A percentile compares a stretch with the other conserved stretches of the same genome.
Conservation (phyloP, 30 jellyfish, hydroid and myxozoan species). For the Pelagia noctiluca region DNA sequence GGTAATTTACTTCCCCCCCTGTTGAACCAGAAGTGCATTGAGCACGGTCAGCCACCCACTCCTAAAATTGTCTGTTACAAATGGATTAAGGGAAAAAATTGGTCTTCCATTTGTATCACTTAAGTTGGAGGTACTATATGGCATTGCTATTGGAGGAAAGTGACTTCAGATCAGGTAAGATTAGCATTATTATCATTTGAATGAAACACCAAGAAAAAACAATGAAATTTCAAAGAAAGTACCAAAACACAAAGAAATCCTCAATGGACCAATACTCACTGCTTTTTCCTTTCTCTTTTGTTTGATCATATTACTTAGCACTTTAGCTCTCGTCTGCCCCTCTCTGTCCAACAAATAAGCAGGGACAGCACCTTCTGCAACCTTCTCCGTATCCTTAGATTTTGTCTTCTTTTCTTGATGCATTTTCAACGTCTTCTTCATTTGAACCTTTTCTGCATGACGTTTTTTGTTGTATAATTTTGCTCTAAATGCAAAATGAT, state of each 20-base stretch:
- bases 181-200: too few relatives aligned
- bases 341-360: slow-evolving; percentile 98
- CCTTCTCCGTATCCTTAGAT: slow-evolving; percentile 80
- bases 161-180: too few relatives aligned
- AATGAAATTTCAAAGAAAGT: too few relatives aligned
- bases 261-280: slow-evolving; percentile 76
- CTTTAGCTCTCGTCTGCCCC: slow-evolving; percentile 98
- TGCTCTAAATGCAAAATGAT: slow-evolving; percentile 64
- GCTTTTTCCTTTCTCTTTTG: slow-evolving; percentile 99
- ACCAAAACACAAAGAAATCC: background rate
- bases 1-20: too few relatives aligned
- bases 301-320: slow-evolving; percentile 93
- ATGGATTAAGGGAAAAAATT: too few relatives aligned
- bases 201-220: too few relatives aligned
- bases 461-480: slow-evolving; percentile 95
- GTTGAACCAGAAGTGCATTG: too few relatives aligned
- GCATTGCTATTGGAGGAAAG: too few relatives aligned
- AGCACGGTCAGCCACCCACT: too few relatives aligned
- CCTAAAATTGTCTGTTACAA: too few relatives aligned
- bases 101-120: too few relatives aligned
- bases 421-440: slow-evolving; percentile 96
- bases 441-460: slow-evolving; percentile 97
- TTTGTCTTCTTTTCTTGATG: slow-evolving; percentile 97
- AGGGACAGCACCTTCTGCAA: slow-evolving; percentile 99
- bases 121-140: too few relatives aligned